phyloP scores from a whole-genome alignment of 2,888 invertebrate genomes.

The Archaeoteleia sp. region DNA sequence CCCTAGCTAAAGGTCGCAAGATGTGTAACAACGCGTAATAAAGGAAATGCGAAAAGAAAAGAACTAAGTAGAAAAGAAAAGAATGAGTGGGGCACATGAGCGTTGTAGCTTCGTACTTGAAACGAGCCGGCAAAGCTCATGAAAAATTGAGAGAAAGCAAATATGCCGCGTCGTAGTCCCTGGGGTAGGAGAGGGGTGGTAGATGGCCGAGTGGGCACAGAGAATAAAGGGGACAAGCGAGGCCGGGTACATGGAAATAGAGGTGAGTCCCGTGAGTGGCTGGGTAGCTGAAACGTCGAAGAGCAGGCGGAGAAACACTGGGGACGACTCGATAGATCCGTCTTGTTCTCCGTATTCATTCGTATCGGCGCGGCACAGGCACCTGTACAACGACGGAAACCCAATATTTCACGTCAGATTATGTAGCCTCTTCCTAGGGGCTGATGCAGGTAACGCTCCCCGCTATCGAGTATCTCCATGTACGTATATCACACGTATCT shows the following conservation, averaged over 20 bases:
- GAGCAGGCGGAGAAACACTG: background rate
- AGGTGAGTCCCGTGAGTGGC: background rate
- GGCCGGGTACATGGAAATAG: background rate
- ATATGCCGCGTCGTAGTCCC: slow-evolving; percentile 10
- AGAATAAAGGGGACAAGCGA: slow-evolving; percentile 4
- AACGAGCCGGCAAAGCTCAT: background rate
- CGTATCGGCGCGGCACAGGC: slow-evolving; percentile 4
- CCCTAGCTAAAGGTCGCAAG: too few species aligned
- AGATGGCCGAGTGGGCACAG: background rate
- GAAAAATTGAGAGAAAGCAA: slow-evolving; percentile 13
- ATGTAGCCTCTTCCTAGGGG: slow-evolving; percentile 1
- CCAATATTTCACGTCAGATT: slow-evolving; percentile 15
- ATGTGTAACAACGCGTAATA: too few species aligned
- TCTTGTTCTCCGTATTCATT: slow-evolving; percentile 9
- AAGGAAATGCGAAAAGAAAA: too few species aligned
- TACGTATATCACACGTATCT: too few species aligned
- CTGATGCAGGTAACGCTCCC: slow-evolving; percentile 1
- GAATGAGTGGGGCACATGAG: too few species aligned
- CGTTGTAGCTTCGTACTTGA: background rate
- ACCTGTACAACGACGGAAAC: slow-evolving; percentile 8
- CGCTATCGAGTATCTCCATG: too few species aligned
- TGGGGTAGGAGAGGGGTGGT: background rate
- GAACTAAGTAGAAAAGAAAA: too few species aligned
- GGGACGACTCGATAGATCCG: slow-evolving; percentile 3
- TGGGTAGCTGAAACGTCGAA: too few species aligned